A percentile compares a stretch with the other conserved stretches of the same genome.
These are phyloP conservation scores for Psophia crepitans DNA, from an alignment of 2,113 vertebrate species.

Conservation along the genomic window DNA sequence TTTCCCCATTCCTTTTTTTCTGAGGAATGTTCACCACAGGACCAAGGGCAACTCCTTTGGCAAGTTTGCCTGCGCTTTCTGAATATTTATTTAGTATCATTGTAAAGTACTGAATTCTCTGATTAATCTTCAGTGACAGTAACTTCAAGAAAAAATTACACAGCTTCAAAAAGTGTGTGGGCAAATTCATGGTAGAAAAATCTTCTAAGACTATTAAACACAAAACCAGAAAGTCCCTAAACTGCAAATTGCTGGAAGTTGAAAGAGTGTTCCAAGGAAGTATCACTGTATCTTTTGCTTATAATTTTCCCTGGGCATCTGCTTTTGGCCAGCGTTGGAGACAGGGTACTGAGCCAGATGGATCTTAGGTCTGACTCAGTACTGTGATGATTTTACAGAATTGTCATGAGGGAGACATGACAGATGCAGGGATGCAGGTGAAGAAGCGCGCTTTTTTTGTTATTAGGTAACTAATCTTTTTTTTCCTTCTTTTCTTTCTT, in stretches of 20 bases:
- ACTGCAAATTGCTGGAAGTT: conserved; percentile 54
- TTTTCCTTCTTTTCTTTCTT: not conserved
- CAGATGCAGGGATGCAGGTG: not conserved
- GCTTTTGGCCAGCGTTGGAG: conserved; percentile 14
- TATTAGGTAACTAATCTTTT: not conserved
- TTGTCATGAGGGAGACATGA: not conserved
- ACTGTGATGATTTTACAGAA: not conserved
- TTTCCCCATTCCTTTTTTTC: not conserved
- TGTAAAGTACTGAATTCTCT: conserved; percentile 24
- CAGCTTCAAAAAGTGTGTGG: conserved; percentile 21
- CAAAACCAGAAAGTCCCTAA: conserved; percentile 57
- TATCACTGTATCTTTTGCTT: conserved; percentile 51
- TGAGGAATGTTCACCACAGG: not conserved
- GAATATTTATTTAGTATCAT: conserved; percentile 38
- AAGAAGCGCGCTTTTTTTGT: not conserved
- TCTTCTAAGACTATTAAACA: conserved; percentile 40
- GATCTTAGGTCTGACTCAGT: conserved; percentile 20
- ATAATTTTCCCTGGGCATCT: conserved; percentile 59
- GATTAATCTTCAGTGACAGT: conserved; percentile 29
- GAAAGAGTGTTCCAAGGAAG: conserved; percentile 48
- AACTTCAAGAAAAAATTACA: conserved; percentile 42
- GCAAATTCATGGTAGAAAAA: conserved; percentile 50
- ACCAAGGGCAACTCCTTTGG: not conserved
- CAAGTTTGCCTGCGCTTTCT: not conserved
- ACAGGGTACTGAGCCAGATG: not conserved